Base-by-base conservation (phyloP, 2,888 invertebrate species). In the Agrilus biguttatus region DNA sequence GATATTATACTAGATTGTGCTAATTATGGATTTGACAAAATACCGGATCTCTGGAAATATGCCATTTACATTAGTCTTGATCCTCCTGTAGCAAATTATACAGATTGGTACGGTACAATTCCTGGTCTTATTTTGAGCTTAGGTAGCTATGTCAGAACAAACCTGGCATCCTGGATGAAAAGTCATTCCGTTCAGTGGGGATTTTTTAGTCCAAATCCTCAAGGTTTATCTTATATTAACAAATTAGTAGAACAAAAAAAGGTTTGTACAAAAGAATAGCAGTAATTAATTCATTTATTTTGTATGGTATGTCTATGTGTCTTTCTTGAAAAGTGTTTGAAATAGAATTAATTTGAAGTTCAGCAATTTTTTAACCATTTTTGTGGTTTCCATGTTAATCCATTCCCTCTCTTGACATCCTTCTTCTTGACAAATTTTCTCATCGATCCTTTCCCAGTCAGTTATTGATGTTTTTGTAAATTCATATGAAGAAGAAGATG, bases 1-100 rank as follows among this genome's bases (percentile, higher is more conserved):
- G 84, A 88, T 58, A 77, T 85, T 42, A 80, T 93, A 49, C 62
- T 95, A 44, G 91, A 95, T 67, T 83, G 86, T 52, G 83, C 83
- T 41, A 84, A 86, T 33, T 70, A 78, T 53, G 82, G 83, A 33
- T 57, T 69, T 10, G 63, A 73, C n/a, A 61, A 66, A 4, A 63
- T 71, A 40, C 67, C 67, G n/a, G 72, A 73, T 44, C 64, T 69
- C 12, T 80, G 78, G 69, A 67, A 71, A 12, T 78, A 74, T 53
- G 68, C 71, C 14, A 76, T 75, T 44, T 90, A 80, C 60, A 79
- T 92, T 45, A 85, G 89, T 40, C 74, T 93, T 43, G 80, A 79
- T 42, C 77, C 87, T 36, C 93, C 95, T 5, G 63, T 93, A 50
- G 67, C 95, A 57, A 71, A 72, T 49, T 83, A 87, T 61, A 74